These are phyloP conservation scores for Sciurus carolinensis DNA, from an alignment of 2,797 vertebrate genomes.

Conservation along the genomic window DNA sequence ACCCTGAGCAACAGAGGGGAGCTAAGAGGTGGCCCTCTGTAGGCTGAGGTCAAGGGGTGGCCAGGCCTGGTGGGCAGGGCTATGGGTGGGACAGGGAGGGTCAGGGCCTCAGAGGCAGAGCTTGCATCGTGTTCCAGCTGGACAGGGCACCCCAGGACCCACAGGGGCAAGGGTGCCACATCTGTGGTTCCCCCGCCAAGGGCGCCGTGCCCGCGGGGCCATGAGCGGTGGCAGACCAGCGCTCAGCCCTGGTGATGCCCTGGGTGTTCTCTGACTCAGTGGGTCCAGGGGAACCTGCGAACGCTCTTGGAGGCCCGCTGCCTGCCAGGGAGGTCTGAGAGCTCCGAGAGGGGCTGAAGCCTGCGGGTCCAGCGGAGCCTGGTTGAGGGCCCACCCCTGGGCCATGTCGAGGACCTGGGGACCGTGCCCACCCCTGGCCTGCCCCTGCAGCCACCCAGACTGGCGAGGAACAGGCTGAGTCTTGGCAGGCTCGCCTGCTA, in stretches of 20 bases:
- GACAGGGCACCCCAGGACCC: rapidly evolving
- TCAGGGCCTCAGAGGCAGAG: too few species aligned
- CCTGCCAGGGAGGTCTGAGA: neutral
- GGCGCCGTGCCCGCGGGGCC: neutral
- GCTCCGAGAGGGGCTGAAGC: neutral
- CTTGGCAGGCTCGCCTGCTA: neutral
- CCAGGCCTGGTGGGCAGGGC: neutral
- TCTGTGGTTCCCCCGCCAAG: neutral
- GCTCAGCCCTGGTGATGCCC: neutral
- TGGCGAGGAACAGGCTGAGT: neutral
- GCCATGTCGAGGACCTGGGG: neutral
- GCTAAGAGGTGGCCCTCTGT: neutral
- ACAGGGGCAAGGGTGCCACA: neutral
- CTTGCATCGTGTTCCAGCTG: rapidly evolving
- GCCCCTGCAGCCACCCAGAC: neutral
- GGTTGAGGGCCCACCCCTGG: neutral
- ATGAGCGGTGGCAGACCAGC: neutral
- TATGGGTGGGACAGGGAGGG: neutral
- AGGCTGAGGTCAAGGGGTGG: neutral
- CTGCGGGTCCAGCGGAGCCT: neutral
- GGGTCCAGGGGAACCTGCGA: neutral
- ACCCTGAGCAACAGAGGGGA: neutral
- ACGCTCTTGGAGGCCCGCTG: neutral
- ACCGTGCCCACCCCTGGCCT: neutral
- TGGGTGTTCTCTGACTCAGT: neutral